phyloP scores from a whole-genome alignment of 2,888 invertebrate genomes.

The Phyto melanocephala region DNA sequence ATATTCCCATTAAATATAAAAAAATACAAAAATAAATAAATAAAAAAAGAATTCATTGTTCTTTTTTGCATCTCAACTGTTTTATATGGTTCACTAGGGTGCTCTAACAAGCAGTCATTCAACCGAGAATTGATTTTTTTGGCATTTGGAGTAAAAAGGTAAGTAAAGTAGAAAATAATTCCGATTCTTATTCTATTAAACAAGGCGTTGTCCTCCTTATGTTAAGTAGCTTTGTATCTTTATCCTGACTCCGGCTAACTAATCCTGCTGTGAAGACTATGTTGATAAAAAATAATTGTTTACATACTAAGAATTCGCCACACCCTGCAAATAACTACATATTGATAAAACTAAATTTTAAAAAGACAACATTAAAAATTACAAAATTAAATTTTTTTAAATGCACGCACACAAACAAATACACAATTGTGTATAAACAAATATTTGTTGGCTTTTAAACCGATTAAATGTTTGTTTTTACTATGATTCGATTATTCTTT shows the following conservation, averaged over 20 bases:
- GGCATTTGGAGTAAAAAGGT: slow-evolving; percentile 47
- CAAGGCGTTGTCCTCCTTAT: slow-evolving; percentile 52
- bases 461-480: slow-evolving; percentile 30
- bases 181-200: not conserved
- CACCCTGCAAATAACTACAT: slow-evolving; percentile 47
- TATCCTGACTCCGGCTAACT: not conserved
- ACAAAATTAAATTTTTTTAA: slow-evolving; percentile 18
- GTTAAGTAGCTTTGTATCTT: not conserved
- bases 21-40: not conserved
- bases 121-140: slow-evolving; percentile 55
- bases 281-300: slow-evolving; percentile 11
- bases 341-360: not conserved
- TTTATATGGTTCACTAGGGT: slow-evolving; percentile 43
- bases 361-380: slow-evolving; percentile 1
- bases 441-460: slow-evolving; percentile 15
- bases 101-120: slow-evolving; percentile 51
- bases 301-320: slow-evolving; percentile 53
- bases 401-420: slow-evolving; percentile 18
- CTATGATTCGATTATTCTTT: slow-evolving; percentile 32
- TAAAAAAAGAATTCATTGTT: slow-evolving; percentile 1
- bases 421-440: too few relatives aligned
- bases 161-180: slow-evolving; percentile 12
- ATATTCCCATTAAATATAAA: not conserved
- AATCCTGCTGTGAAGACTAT: slow-evolving; percentile 2
- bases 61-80: not conserved